Evolutionary conservation across 2,113 vertebrate genomes (phyloP).

Genomic region (Apaloderma vittatum): DNA sequence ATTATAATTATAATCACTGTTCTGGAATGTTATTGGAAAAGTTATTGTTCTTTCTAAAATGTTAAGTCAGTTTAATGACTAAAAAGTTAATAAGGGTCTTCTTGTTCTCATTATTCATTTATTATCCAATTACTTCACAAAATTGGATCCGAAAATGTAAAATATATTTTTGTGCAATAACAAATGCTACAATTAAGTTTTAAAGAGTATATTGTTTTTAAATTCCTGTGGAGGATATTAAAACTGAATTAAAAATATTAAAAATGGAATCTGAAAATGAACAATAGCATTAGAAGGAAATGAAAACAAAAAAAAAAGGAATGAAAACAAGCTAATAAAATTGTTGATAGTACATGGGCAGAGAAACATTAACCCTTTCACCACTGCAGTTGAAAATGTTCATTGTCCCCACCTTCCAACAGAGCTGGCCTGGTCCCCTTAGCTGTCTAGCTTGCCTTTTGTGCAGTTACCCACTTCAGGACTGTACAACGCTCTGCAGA

Average conservation of each 20-base stretch:
- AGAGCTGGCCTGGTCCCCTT: neutral
- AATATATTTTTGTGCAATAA: conserved; percentile 36
- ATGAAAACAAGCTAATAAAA: conserved; percentile 42
- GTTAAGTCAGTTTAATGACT: conserved; percentile 32
- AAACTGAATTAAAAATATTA: conserved; percentile 55
- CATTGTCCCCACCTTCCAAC: neutral
- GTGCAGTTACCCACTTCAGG: neutral
- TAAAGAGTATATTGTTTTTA: conserved; percentile 48
- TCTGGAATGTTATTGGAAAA: neutral
- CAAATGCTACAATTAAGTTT: conserved; percentile 8
- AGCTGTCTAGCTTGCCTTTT: neutral
- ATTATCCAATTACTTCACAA: conserved; percentile 45
- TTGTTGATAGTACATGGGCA: neutral
- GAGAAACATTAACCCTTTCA: conserved; percentile 13
- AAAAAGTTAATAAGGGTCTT: conserved; percentile 24
- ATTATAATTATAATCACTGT: neutral
- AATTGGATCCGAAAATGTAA: conserved; percentile 41
- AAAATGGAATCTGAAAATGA: conserved; percentile 43
- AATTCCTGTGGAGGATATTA: conserved; percentile 54
- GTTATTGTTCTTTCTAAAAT: conserved; percentile 49
- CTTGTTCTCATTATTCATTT: conserved; percentile 53
- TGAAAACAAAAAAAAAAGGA: neutral
- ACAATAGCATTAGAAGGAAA: conserved; percentile 35
- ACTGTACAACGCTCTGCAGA: neutral
- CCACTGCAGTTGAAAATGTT: neutral